Conservation (phyloP, 2,888 invertebrate genomes). For the Xiphydria camelus region DNA sequence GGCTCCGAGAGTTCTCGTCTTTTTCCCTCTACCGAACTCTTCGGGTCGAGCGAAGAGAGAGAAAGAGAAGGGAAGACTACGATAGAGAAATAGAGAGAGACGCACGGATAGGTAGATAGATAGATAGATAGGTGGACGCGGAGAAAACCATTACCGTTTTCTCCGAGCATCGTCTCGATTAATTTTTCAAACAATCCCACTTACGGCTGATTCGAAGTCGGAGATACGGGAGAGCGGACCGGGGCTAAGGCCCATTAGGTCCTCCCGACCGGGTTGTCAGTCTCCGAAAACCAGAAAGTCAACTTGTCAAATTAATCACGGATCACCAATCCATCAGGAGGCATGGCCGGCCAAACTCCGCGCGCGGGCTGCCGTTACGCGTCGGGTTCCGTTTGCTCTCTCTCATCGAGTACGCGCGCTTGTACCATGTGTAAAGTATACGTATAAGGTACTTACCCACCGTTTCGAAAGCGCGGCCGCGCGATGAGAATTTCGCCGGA, state of each 20-base stretch:
- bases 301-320: conserved; percentile 59
- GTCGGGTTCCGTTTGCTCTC: too few relatives aligned
- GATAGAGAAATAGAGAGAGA: too few relatives aligned
- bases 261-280: conserved; percentile 36
- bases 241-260: conserved; percentile 41
- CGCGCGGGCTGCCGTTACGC: background rate
- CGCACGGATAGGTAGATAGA: too few relatives aligned
- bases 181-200: conserved; percentile 42
- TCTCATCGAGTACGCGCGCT: too few relatives aligned
- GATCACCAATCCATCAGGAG: conserved; percentile 58
- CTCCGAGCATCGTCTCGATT: conserved; percentile 29
- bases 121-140: too few relatives aligned
- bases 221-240: conserved; percentile 28
- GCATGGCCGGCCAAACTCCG: conserved; percentile 50
- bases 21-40: conserved; percentile 10
- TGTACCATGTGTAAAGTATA: too few relatives aligned
- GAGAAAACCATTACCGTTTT: background rate
- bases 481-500: too few relatives aligned
- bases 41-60: conserved; percentile 5
- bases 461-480: too few relatives aligned
- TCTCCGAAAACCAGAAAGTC: conserved; percentile 57
- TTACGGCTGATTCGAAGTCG: conserved; percentile 30
- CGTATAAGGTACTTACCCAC: too few relatives aligned
- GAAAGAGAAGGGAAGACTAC: too few relatives aligned
- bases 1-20: conserved; percentile 7